These are phyloP conservation scores for Okamejei kenojei DNA, from an alignment of 2,797 vertebrate genomes.

Conservation along the genomic window DNA sequence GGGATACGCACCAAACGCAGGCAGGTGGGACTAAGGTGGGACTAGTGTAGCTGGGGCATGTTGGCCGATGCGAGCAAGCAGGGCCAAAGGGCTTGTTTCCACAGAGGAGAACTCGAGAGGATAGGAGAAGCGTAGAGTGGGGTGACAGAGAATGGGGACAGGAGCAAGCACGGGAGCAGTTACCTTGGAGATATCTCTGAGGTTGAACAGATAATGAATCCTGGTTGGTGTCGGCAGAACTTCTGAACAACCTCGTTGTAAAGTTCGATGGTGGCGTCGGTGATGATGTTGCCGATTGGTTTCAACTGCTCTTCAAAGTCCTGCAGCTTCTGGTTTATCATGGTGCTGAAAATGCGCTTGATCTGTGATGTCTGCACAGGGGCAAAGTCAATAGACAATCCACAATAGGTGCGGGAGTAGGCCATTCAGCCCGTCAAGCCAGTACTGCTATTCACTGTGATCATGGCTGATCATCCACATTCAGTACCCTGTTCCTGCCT, in stretches of 20 bases:
- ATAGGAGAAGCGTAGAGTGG: background rate
- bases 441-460: no score
- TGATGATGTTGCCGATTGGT: conserved; percentile 68
- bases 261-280: conserved; percentile 73
- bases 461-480: no score
- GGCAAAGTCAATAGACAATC: no score
- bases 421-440: no score
- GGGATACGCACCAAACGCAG: no score
- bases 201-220: conserved; percentile 86
- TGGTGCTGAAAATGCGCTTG: conserved; percentile 70
- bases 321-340: conserved; percentile 81
- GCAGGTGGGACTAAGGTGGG: no score
- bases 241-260: conserved; percentile 62
- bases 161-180: background rate
- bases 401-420: no score
- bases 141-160: background rate
- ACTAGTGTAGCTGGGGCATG: no score
- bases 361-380: conserved; percentile 71
- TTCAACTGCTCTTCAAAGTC: conserved; percentile 75
- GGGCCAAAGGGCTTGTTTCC: no score
- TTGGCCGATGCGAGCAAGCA: no score
- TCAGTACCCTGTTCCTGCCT: no score
- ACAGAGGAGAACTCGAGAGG: background rate
- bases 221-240: conserved; percentile 78
- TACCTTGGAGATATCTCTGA: conserved; percentile 85